Percentiles rank a stretch among this genome's conserved stretches.
Conservation (phyloP, 2,113 vertebrate species). For the Eidolon helvum region DNA sequence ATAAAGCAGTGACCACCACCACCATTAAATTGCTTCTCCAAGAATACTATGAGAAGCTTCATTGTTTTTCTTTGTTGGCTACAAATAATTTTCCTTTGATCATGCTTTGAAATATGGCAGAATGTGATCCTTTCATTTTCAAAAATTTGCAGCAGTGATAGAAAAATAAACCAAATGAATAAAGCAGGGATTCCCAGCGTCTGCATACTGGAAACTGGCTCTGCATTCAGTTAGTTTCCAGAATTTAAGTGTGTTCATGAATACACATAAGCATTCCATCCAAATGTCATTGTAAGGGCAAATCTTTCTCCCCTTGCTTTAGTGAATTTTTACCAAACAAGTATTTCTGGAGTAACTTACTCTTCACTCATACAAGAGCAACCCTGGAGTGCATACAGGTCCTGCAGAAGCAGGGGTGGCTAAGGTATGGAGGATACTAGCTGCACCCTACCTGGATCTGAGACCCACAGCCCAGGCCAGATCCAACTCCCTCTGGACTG, state of each 20-base stretch:
- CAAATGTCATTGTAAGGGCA: background rate
- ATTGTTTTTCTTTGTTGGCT: background rate
- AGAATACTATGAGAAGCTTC: background rate
- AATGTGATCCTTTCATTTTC: background rate
- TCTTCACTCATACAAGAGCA: background rate
- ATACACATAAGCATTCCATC: background rate
- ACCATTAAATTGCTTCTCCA: background rate
- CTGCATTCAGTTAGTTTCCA: background rate
- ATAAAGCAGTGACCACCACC: background rate
- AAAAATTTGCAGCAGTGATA: background rate
- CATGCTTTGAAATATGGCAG: background rate
- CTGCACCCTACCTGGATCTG: background rate
- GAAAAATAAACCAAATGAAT: background rate
- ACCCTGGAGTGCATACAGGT: rapidly evolving
- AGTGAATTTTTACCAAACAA: background rate
- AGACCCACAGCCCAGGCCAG: background rate
- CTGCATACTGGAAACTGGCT: background rate
- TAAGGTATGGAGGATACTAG: too few relatives aligned
- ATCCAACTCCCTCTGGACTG: background rate
- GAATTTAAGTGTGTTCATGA: background rate
- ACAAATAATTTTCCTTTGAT: background rate
- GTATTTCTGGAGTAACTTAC: background rate
- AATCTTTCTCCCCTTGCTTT: background rate
- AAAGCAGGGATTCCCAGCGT: background rate
- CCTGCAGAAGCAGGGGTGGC: background rate